Percentiles rank a stretch among this genome's conserved stretches.
Evolutionary conservation across 64 coral and sea anemone species (phyloP).

Genomic region (Montipora foliosa): DNA sequence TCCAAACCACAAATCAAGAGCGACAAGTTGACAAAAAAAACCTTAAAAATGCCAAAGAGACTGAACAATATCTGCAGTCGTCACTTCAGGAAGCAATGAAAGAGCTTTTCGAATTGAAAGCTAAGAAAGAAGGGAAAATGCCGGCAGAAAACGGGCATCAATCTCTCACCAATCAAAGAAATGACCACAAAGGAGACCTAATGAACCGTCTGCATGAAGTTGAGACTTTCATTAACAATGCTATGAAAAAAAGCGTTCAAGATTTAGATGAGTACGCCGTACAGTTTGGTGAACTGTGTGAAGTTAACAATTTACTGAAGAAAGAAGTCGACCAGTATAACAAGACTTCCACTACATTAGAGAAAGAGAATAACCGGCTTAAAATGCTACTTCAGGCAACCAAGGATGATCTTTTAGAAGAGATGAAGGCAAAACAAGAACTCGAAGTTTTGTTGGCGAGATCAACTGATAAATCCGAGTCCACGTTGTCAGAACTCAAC

Average conservation of each 20-base stretch:
- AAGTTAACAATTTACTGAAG: background rate
- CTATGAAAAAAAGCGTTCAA: background rate
- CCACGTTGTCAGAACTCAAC: background rate
- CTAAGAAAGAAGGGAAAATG: background rate
- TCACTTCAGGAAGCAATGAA: slow-evolving; percentile 16
- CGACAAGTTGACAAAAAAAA: slow-evolving; percentile 46
- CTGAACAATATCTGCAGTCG: slow-evolving; percentile 13
- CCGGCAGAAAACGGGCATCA: background rate
- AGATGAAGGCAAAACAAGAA: slow-evolving; percentile 22
- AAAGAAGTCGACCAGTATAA: slow-evolving; percentile 12
- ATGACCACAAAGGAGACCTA: background rate
- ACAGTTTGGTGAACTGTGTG: background rate
- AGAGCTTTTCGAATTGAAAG: slow-evolving; percentile 32
- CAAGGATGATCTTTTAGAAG: slow-evolving; percentile 27
- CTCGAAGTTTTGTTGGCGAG: slow-evolving; percentile 5
- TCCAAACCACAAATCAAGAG: background rate
- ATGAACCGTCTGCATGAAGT: background rate
- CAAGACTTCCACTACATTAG: background rate
- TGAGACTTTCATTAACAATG: background rate
- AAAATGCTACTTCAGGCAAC: slow-evolving; percentile 3
- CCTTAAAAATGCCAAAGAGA: slow-evolving; percentile 23
- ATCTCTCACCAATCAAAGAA: background rate
- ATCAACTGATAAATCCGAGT: slow-evolving; percentile 19
- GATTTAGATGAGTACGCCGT: slow-evolving; percentile 10
- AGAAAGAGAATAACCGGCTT: background rate